Evolutionary conservation across 2,113 vertebrate genomes (phyloP).

Genomic region (Corythornis madagascariensis): DNA sequence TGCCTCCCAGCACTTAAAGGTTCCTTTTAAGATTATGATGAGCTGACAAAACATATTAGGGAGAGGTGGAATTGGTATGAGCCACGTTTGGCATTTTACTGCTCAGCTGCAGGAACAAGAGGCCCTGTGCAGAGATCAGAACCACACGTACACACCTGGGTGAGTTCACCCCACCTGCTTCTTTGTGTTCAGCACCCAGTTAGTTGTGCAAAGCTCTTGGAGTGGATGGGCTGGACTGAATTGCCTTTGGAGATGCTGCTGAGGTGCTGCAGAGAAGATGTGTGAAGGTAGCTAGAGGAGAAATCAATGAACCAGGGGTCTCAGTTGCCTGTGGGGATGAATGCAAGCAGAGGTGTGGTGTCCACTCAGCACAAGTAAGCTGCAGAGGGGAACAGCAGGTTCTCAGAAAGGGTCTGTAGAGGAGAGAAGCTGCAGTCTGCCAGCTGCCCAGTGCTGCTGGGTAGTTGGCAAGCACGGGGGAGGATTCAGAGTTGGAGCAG

Average conservation of each 20-base stretch:
- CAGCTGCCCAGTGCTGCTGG: background rate
- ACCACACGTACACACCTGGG: background rate
- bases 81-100: background rate
- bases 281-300: no score
- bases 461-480: background rate
- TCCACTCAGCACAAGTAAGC: background rate
- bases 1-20: constrained; percentile 22
- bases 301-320: background rate
- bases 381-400: background rate
- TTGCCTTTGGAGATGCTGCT: background rate
- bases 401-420: background rate
- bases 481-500: background rate
- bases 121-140: background rate
- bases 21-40: constrained; percentile 44
- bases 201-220: background rate
- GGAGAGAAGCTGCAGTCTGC: background rate
- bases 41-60: constrained; percentile 41
- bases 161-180: background rate
- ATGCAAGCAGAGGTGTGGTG: background rate
- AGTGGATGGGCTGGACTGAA: background rate
- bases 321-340: background rate
- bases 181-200: background rate
- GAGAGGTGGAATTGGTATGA: constrained; percentile 4
- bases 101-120: background rate
- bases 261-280: background rate